These are phyloP conservation scores for Pelecanus crispus DNA, from an alignment of 2,113 vertebrate genomes.

Conservation along the genomic window DNA sequence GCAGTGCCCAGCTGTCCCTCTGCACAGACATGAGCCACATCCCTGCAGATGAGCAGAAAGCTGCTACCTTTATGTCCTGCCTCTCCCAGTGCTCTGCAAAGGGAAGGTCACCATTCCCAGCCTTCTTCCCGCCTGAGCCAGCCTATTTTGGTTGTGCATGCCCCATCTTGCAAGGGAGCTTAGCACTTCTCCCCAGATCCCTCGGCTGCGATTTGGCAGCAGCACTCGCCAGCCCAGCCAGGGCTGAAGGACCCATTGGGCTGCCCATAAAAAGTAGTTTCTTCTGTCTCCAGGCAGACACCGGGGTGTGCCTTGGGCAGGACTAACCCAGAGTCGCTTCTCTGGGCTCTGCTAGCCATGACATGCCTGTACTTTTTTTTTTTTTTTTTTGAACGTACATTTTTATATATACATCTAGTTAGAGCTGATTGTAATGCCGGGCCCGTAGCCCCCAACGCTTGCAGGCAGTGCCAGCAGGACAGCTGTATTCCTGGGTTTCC, in stretches of 20 bases:
- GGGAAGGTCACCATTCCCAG: background rate
- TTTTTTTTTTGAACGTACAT: background rate
- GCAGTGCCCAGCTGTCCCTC: background rate
- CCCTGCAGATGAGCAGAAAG: background rate
- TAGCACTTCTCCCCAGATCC: background rate
- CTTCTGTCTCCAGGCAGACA: background rate
- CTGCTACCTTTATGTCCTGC: background rate
- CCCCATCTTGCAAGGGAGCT: background rate
- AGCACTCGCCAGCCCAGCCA: background rate
- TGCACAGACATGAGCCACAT: rapidly evolving
- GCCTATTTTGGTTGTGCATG: background rate
- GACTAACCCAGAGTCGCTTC: background rate
- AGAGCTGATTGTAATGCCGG: background rate
- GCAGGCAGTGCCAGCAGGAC: background rate
- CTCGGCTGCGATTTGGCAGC: background rate
- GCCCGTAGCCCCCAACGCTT: background rate
- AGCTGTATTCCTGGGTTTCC: conserved; percentile 7
- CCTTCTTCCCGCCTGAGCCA: background rate
- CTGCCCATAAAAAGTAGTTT: background rate
- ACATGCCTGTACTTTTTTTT: background rate
- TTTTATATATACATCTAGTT: background rate
- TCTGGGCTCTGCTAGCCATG: background rate
- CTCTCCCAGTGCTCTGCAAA: background rate
- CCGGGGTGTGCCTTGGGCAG: background rate
- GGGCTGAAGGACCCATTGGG: background rate